Percentiles rank a stretch among this genome's conserved stretches.
phyloP scores from a whole-genome alignment of 2,888 invertebrate genomes.

The Chrysina gloriosa region DNA sequence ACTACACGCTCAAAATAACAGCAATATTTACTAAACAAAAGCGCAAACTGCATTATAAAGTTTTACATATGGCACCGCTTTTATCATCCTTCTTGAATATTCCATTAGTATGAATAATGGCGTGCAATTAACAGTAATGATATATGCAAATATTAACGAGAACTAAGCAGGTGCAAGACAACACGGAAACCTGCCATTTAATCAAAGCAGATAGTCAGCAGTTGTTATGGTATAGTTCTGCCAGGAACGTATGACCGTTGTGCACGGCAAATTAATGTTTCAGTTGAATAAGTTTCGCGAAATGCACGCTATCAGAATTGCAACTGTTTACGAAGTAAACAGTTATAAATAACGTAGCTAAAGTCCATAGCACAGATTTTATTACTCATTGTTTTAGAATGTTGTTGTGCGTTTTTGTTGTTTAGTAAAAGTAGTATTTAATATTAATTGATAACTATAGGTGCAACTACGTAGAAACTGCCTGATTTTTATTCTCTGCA shows the following conservation, averaged over 20 bases:
- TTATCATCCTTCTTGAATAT: neutral
- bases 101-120: slow-evolving; percentile 3
- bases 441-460: too few relatives aligned
- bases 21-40: too few relatives aligned
- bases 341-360: too few relatives aligned
- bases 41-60: neutral
- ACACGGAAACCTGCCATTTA: slow-evolving; percentile 14
- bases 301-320: neutral
- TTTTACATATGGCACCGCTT: neutral
- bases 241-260: neutral
- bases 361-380: too few relatives aligned
- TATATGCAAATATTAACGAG: neutral
- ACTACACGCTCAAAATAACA: too few relatives aligned
- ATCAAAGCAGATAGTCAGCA: neutral
- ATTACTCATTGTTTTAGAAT: too few relatives aligned
- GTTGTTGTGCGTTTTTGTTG: too few relatives aligned
- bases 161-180: neutral
- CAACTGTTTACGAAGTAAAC: too few relatives aligned
- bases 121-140: slow-evolving; percentile 4
- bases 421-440: too few relatives aligned
- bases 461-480: too few relatives aligned
- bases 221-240: neutral
- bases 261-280: neutral
- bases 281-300: neutral
- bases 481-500: too few relatives aligned